phyloP scores from a whole-genome alignment of 2,113 vertebrate genomes.

The Benitochromis conjunctus region DNA sequence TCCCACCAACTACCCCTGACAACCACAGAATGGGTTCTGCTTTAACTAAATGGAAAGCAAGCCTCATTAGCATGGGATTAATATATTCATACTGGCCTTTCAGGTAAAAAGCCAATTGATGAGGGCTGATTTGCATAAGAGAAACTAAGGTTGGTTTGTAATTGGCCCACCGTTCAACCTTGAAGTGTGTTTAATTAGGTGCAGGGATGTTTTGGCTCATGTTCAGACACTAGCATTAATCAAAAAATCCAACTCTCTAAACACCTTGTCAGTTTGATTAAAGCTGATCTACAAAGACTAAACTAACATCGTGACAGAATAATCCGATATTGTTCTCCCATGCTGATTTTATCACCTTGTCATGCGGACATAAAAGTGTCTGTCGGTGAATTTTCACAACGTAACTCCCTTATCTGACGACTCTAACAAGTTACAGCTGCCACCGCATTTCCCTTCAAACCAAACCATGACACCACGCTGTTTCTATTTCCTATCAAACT shows the following conservation, averaged over 20 bases:
- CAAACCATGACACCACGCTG: not conserved
- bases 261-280: not conserved
- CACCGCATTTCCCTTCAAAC: not conserved
- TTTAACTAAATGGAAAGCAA: slow-evolving; percentile 9
- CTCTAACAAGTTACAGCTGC: not conserved
- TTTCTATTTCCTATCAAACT: not conserved
- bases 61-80: slow-evolving; percentile 53
- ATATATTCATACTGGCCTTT: slow-evolving; percentile 60
- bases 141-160: slow-evolving; percentile 29
- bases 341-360: slow-evolving; percentile 4
- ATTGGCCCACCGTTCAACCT: slow-evolving; percentile 28
- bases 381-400: not conserved
- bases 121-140: slow-evolving; percentile 40
- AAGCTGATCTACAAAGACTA: not conserved
- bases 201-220: slow-evolving; percentile 35
- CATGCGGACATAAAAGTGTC: not conserved
- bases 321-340: not conserved
- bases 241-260: slow-evolving; percentile 5
- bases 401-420: not conserved
- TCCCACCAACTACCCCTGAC: slow-evolving; percentile 54
- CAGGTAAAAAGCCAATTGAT: slow-evolving; percentile 22
- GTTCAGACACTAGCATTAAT: slow-evolving; percentile 17
- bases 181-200: slow-evolving; percentile 55
- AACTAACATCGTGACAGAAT: slow-evolving; percentile 13
- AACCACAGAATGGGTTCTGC: slow-evolving; percentile 40